Evolutionary conservation across 2,797 vertebrate species (phyloP), one percentile per base, ranked within the genome.

Genomic region (Sebastes hubbsi): DNA sequence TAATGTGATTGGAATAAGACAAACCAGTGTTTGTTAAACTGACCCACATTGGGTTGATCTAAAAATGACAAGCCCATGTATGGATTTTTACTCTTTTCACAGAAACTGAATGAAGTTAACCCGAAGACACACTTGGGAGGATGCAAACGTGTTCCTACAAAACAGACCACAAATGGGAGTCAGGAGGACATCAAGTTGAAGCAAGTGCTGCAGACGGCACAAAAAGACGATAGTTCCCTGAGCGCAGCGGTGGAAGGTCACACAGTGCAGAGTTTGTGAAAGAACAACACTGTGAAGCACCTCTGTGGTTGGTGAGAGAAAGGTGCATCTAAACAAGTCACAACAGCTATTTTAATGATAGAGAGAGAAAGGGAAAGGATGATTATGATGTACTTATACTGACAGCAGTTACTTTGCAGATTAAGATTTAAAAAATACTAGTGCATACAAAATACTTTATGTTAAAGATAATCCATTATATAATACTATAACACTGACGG

Each of bases 131-230:
- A 20, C 16, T 56, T 18, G 3, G 36, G 63, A 25, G 32, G 78
- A 72, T 69, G 38, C 27, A 46, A 63, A 69, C 80, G 27, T 82
- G 70, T 85, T 63, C 69, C 4, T 55, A 75, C 77, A 86, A 56
- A 62, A 72, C 69, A 74, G 12, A 73, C 73, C 73, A 75, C 66
- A 77, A 87, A 80, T 49, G 3, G 36, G 62, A 61, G 32, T 59
- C 71, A 13, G 36, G 36, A 22, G 9, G 30, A 25, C 72, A 64
- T 81, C 66, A 69, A 75, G 75, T 67, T 61, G 72, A 72, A 81
- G 56, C 78, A 72, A 77, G 82, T 60, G 49, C 49, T 64, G 75
- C 38, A 30, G 64, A 60, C 24, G 5, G 4, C 30, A 18, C 4
- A 65, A 9, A 20, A 25, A 81, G 60, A 13, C 36, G 38, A 8